Conservation (phyloP, 2,888 invertebrate genomes). For the Petrolisthes cinctipes region DNA sequence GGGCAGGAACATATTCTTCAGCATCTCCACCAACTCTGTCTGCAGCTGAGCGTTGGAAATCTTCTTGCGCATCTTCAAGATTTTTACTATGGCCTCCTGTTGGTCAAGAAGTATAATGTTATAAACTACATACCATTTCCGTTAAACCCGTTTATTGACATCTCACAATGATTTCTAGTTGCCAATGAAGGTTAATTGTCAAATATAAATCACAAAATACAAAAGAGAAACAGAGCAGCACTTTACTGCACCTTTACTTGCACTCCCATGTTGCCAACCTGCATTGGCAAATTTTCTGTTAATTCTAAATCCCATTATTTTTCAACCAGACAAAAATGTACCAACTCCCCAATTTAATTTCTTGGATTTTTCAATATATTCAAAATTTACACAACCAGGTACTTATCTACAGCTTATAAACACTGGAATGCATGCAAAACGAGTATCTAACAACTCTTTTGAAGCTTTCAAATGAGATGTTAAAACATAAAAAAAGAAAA, state of each 20-base stretch:
- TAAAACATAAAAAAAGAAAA: not conserved
- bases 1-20: constrained; percentile 99
- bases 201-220: no score
- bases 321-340: no score
- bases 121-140: not conserved
- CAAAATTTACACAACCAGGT: not conserved
- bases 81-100: constrained; percentile 96
- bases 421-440: not conserved
- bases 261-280: no score
- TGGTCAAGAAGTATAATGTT: not conserved
- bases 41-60: constrained; percentile 92
- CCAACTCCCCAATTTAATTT: no score
- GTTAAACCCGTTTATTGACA: no score
- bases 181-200: no score
- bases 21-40: constrained; percentile 95
- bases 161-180: no score
- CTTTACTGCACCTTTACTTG: no score
- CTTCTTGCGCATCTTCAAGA: constrained; percentile 96
- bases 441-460: not conserved
- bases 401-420: no score
- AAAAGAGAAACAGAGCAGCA: no score
- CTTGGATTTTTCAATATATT: not conserved
- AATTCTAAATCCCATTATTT: no score
- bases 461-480: not conserved
- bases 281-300: no score